These are phyloP conservation scores for Galleria mellonella DNA, from an alignment of 1,140 invertebrate genomes.

Conservation along the genomic window DNA sequence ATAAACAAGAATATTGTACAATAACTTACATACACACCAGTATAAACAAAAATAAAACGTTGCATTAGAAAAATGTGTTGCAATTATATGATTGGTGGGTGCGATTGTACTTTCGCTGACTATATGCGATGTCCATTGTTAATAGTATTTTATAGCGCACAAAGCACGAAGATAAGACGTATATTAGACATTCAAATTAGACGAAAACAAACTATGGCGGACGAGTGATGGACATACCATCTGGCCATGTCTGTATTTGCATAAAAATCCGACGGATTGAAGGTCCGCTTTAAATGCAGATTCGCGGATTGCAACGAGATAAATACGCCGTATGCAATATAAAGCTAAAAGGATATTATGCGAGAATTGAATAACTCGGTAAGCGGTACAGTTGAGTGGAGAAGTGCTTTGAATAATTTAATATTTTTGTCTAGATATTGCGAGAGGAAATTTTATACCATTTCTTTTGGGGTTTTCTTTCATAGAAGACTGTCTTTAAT, in stretches of 20 bases:
- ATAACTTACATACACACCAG: too few species aligned
- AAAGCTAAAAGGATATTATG: slow-evolving; percentile 17
- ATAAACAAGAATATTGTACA: too few species aligned
- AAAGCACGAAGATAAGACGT: slow-evolving; percentile 28
- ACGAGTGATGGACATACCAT: slow-evolving; percentile 66
- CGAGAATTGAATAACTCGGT: slow-evolving; percentile 14
- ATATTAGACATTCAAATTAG: slow-evolving; percentile 65
- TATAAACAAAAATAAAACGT: too few species aligned
- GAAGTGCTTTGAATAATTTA: neutral
- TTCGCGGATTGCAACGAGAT: slow-evolving; percentile 35
- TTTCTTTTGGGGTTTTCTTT: too few species aligned
- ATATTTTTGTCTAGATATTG: too few species aligned
- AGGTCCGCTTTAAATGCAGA: slow-evolving; percentile 39
- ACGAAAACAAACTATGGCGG: slow-evolving; percentile 42
- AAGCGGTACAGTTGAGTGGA: slow-evolving; percentile 1
- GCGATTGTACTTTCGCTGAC: too few species aligned
- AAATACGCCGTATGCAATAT: slow-evolving; percentile 28
- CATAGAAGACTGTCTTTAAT: too few species aligned
- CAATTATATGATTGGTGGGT: too few species aligned
- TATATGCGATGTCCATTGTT: neutral
- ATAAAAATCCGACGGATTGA: slow-evolving; percentile 49
- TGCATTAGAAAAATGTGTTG: too few species aligned
- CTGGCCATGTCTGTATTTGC: slow-evolving; percentile 54
- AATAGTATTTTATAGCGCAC: slow-evolving; percentile 1
- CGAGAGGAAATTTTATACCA: too few species aligned